Evolutionary conservation across 2,888 invertebrate genomes (phyloP), one percentile per base, ranked within the genome.

Genomic region (Pristionchus arcanus): DNA sequence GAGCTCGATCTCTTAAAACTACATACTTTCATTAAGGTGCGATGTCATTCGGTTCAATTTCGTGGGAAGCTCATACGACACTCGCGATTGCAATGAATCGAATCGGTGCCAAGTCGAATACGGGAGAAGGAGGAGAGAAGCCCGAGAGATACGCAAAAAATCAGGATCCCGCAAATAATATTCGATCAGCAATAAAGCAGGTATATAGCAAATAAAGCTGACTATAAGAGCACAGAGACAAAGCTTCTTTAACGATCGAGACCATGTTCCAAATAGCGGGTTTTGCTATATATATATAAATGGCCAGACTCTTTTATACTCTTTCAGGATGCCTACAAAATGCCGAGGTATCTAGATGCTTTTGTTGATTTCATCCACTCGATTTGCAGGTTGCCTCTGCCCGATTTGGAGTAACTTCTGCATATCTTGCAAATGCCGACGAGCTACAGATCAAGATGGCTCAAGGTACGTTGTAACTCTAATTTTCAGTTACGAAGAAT

Each of bases 401-500:
- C 15, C 97, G 99, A 86, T 99, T 99, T 96, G 99, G 99, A 16
- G 99, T 99, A 7, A 99, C 98, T 0, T 98, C 98, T 25, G 97
- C 98, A 0, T 99, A 99, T 95, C 96, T 99, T 92, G 98, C 98
- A 16, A 98, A 99, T 96, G 98, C 99, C 0, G 99, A 99, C 96
- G 99, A 99, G 95, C 96, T 99, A 92, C 99, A 99, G 96, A 99
- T 99, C 95, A 99, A 99, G 96, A 99, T 99, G 99, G 99, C 99
- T 15, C 98, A 99, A 91, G 95, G 90, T 90, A 42, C 31, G 25
- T n/a, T 68, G 42, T 49, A 49, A 68, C 9, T n/a, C 28, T 15
- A 16, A 16, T 55, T 13, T 2, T 13, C 55, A 55, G 19, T 19
- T 2, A 83, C 83, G 5, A 21, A 55, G 19, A 84, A 11, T 68